Percentiles rank a stretch among this genome's conserved stretches.
These are phyloP conservation scores for Chymomyza amoena DNA, from an alignment of 2,888 invertebrate species.

Conservation along the genomic window DNA sequence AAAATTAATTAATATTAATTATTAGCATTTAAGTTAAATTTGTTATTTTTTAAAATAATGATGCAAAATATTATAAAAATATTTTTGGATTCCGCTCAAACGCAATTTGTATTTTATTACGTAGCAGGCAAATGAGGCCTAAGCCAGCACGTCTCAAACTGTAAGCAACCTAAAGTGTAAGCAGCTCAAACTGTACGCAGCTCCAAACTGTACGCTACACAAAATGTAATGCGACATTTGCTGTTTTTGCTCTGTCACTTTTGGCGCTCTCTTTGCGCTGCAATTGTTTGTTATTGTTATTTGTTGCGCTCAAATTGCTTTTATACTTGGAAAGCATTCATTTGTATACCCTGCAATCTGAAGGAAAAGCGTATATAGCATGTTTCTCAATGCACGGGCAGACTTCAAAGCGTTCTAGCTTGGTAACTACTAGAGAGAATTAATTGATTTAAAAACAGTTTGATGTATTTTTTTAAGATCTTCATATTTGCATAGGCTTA, in stretches of 20 bases:
- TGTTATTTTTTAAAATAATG: slow-evolving; percentile 62
- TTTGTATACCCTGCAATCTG: background rate
- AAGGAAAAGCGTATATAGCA: too few species aligned
- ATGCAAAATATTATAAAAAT: slow-evolving; percentile 56
- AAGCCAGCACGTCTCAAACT: background rate
- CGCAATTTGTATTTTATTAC: too few species aligned
- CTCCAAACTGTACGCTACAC: too few species aligned
- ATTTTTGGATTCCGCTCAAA: slow-evolving; percentile 60
- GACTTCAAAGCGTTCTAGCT: too few species aligned
- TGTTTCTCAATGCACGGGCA: too few species aligned
- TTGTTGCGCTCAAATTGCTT: slow-evolving; percentile 45
- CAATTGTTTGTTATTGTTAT: slow-evolving; percentile 21
- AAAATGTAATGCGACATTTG: too few species aligned
- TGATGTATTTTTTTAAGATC: too few species aligned
- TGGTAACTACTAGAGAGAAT: slow-evolving; percentile 35
- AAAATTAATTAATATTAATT: slow-evolving; percentile 40
- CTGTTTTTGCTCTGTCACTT: too few species aligned
- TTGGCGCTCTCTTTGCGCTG: slow-evolving; percentile 10
- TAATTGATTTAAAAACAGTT: too few species aligned
- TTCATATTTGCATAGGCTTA: too few species aligned
- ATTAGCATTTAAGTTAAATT: slow-evolving; percentile 65
- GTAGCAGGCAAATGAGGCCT: too few species aligned
- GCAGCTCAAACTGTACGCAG: slow-evolving; percentile 15
- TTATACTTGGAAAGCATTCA: slow-evolving; percentile 30
- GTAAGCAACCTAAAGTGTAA: background rate